A percentile compares a stretch with the other conserved stretches of the same genome.
These are phyloP conservation scores for Cryptotis parvus DNA, from an alignment of 2,113 vertebrate genomes.

Conservation along the genomic window DNA sequence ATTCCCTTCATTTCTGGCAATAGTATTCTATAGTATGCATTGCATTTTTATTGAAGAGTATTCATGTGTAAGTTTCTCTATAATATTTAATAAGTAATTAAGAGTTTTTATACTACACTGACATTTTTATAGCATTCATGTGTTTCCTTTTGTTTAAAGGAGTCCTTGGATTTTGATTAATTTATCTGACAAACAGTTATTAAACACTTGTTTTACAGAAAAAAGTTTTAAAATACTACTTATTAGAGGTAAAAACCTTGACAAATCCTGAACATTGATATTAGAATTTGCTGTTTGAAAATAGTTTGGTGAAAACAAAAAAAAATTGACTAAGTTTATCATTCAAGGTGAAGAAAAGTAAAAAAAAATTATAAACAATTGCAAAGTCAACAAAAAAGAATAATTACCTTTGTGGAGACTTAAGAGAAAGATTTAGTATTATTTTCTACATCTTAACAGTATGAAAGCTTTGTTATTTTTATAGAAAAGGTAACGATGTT, in stretches of 20 bases:
- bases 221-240: neutral
- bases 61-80: constrained; percentile 53
- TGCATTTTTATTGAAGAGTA: constrained; percentile 70
- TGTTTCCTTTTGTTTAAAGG: constrained; percentile 53
- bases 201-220: neutral
- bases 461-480: neutral
- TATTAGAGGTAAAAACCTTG: neutral
- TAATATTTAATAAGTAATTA: neutral
- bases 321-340: too few relatives aligned
- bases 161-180: neutral
- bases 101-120: neutral
- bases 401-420: neutral
- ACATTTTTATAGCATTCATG: neutral
- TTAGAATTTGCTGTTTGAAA: neutral
- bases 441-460: neutral
- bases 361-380: neutral
- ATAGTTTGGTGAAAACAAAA: neutral
- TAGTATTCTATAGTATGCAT: constrained; percentile 56
- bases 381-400: neutral
- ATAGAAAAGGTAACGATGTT: neutral
- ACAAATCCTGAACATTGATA: neutral
- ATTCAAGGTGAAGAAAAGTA: neutral
- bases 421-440: constrained; percentile 1
- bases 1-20: constrained; percentile 70
- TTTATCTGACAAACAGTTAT: constrained; percentile 22